Conservation (phyloP, 2,797 vertebrate genomes). For the Linurgus olivaceus region DNA sequence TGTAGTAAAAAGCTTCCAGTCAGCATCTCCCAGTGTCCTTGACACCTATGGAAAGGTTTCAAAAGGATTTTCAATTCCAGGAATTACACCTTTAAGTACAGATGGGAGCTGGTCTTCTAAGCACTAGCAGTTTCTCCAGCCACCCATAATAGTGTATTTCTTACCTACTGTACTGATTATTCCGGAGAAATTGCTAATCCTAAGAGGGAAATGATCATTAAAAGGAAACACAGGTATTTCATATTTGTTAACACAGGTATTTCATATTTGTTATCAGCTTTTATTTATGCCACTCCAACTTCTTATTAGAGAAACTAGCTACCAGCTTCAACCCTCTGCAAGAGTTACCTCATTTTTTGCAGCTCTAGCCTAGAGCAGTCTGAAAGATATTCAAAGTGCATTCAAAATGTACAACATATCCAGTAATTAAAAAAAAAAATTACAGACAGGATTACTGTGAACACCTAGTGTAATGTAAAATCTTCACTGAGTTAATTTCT, state of each 20-base stretch:
- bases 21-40: neutral
- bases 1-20: neutral
- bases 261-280: neutral
- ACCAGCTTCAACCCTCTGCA: neutral
- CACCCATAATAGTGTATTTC: neutral
- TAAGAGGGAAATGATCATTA: neutral
- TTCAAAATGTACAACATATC: neutral
- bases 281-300: neutral
- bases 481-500: neutral
- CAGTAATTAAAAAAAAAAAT: neutral
- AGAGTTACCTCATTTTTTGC: neutral
- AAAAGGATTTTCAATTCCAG: neutral
- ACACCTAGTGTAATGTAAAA: neutral
- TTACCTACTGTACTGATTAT: neutral
- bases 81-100: neutral
- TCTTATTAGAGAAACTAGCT: neutral
- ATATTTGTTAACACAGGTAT: neutral
- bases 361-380: neutral
- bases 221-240: neutral
- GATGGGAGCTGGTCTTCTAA: neutral
- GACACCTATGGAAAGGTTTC: neutral
- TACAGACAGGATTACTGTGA: neutral
- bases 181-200: neutral
- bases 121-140: neutral
- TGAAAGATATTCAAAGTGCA: neutral